These are phyloP conservation scores for Noctua janthina DNA, from an alignment of 2,888 invertebrate species.

Conservation along the genomic window DNA sequence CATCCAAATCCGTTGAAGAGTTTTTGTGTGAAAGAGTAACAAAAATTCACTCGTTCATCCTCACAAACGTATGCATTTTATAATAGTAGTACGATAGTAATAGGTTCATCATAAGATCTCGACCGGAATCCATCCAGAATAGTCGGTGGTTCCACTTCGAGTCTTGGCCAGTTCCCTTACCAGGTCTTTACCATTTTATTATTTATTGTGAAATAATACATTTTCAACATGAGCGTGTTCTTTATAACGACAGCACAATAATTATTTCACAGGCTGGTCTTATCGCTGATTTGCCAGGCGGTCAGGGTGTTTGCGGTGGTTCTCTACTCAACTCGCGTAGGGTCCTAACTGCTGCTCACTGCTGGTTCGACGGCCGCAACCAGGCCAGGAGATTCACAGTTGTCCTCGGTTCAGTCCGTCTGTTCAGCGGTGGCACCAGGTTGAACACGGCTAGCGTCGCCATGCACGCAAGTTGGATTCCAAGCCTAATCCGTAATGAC, in stretches of 20 bases:
- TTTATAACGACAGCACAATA: background rate
- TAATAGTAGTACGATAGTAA: no score
- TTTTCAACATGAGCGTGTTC: background rate
- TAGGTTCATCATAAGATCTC: background rate
- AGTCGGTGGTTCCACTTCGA: slow-evolving; percentile 60
- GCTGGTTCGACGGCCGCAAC: slow-evolving; percentile 79
- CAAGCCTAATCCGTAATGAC: slow-evolving; percentile 74
- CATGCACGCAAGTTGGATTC: slow-evolving; percentile 75
- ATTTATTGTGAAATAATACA: background rate
- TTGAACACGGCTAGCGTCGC: slow-evolving; percentile 66
- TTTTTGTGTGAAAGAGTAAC: no score
- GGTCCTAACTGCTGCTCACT: slow-evolving; percentile 75
- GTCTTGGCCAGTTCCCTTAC: slow-evolving; percentile 64
- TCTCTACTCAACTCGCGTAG: slow-evolving; percentile 70
- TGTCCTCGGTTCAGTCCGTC: slow-evolving; percentile 73
- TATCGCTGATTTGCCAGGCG: slow-evolving; percentile 20
- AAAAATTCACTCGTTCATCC: no score
- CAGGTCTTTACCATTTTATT: slow-evolving; percentile 59
- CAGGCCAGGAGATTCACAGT: slow-evolving; percentile 75
- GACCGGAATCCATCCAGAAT: slow-evolving; percentile 58
- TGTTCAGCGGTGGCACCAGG: slow-evolving; percentile 79
- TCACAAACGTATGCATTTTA: no score
- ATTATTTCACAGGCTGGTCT: slow-evolving; percentile 56
- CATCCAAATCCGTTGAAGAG: no score
- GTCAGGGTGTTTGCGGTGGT: slow-evolving; percentile 76